Evolutionary conservation across 2,113 vertebrate species (phyloP).

Genomic region (Rattus rattus): DNA sequence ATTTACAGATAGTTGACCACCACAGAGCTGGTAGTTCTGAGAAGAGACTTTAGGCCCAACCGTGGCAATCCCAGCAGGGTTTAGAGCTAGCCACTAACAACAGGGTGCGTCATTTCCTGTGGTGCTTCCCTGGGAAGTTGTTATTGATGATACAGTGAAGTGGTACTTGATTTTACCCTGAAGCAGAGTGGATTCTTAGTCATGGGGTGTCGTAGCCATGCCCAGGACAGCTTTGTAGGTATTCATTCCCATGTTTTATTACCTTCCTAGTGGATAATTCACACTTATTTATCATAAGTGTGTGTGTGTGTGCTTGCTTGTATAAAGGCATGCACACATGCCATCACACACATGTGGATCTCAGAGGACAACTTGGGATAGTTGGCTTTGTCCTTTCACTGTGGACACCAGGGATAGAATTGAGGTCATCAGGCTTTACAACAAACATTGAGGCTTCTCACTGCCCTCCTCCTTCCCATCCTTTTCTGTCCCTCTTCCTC

Average conservation of each 20-base stretch:
- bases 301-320: background rate
- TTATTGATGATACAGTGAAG: background rate
- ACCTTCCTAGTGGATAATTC: background rate
- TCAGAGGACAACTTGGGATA: background rate
- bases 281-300: background rate
- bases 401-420: too few species aligned
- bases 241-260: background rate
- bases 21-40: background rate
- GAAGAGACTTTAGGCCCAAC: background rate
- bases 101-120: background rate
- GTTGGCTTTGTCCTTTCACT: too few species aligned
- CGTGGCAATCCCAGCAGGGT: fast-evolving
- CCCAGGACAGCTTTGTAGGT: background rate
- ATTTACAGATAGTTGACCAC: background rate
- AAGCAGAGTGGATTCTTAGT: background rate
- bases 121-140: background rate
- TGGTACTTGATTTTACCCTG: background rate
- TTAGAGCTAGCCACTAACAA: background rate
- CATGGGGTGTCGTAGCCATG: background rate
- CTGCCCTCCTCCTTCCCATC: background rate
- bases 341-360: background rate
- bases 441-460: background rate
- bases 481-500: background rate
- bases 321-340: background rate
- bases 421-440: background rate